Base-by-base conservation (phyloP, 1,140 invertebrate species). In the Bradynema listronoti region DNA sequence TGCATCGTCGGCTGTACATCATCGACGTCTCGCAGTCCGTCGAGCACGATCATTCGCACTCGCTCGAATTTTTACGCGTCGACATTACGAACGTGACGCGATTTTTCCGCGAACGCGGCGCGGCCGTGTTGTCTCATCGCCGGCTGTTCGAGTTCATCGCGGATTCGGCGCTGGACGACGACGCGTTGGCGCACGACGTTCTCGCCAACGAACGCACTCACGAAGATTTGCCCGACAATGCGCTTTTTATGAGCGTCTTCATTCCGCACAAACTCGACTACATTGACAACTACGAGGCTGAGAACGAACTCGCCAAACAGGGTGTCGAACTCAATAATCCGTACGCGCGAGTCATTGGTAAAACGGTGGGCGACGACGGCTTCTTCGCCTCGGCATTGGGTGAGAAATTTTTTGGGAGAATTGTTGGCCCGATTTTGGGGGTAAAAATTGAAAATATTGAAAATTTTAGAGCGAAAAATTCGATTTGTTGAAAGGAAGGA, bases 21-120 rank as follows among this genome's bases (percentile, higher is more conserved):
- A 98, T 98, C 72, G 94, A 98, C 82, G 94, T 98, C 0, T 95
- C 91, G 0, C 94, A 98, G 79, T 88, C 91, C 1, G 93, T 98
- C 0, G 92, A 97, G 80, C 91, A 95, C 78, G 91, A 97, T 79
- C 91, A 97, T 84, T 91, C 91, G 0, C 85, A 89, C 81, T 88
- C 93, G 0, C 83, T 94, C 46, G 87, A 93, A 58, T 98, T 98
- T 79, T 82, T 98, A 22, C 82, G 90, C 56, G 93, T 89, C 80
- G 93, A 97, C 82, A 91, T 91, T 75, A 88, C 86, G 34, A 97
- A 97, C 80, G 86, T 96, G 7, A 87, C 84, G 78, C 84, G 91
- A 61, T 98, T 88, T 80, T 99, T 98, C 79, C 85, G 85, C 53
- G 91, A 89, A 71, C 86, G 87, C 69, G 85, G 86, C 32, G 91